These are phyloP conservation scores for Fulmarus glacialis DNA, from an alignment of 2,113 vertebrate species.

Conservation along the genomic window DNA sequence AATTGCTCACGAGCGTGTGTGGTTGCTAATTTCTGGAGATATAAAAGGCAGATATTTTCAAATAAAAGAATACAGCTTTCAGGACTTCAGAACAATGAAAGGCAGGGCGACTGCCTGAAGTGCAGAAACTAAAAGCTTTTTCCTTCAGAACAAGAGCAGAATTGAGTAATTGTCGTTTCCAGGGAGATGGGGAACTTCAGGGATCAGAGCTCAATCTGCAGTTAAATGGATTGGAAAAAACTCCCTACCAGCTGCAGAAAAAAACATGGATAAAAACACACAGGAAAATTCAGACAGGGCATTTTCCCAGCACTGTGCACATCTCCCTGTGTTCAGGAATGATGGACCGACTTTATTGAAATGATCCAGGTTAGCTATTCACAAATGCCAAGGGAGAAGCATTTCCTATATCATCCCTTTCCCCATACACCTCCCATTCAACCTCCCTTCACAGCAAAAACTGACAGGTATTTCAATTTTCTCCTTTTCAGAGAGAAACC, in stretches of 20 bases:
- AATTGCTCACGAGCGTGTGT: neutral
- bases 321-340: neutral
- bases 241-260: constrained; percentile 54
- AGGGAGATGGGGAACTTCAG: constrained; percentile 75
- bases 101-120: constrained; percentile 48
- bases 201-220: constrained; percentile 78
- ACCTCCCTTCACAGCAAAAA: neutral
- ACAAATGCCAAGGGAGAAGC: neutral
- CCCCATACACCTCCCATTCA: neutral
- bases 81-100: constrained; percentile 60
- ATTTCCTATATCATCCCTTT: neutral
- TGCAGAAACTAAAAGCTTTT: constrained; percentile 76
- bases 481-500: neutral
- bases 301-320: constrained; percentile 10
- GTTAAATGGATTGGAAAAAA: constrained; percentile 83
- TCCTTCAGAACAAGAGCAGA: constrained; percentile 68
- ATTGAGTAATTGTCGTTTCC: constrained; percentile 76
- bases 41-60: constrained; percentile 31
- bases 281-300: constrained; percentile 53
- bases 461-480: neutral
- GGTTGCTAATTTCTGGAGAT: constrained; percentile 32
- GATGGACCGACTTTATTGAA: neutral
- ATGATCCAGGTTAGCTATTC: neutral
- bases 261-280: constrained; percentile 62
- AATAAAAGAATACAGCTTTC: constrained; percentile 28